phyloP scores from a whole-genome alignment of 2,113 vertebrate species.

The sheep (Ovis aries) region DNA sequence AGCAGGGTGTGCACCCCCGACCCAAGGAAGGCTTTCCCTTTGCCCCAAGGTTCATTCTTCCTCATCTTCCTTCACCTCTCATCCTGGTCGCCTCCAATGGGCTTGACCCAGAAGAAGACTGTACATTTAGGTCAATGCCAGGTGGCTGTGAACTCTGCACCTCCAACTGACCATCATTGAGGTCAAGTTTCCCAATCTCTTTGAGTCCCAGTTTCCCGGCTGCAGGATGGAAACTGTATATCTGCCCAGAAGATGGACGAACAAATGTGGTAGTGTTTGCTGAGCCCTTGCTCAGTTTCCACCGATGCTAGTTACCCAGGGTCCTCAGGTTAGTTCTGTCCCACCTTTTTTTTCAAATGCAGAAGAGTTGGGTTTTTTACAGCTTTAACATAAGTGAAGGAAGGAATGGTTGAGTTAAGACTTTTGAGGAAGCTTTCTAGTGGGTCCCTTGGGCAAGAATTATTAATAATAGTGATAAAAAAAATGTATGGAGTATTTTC shows the following conservation, averaged over 20 bases:
- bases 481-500: not conserved
- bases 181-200: not conserved
- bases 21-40: not conserved
- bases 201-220: not conserved
- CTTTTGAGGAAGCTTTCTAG: not conserved
- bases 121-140: not conserved
- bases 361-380: not conserved
- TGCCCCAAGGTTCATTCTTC: not conserved
- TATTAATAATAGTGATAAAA: not conserved
- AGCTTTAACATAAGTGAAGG: not conserved
- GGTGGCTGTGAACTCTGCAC: not conserved
- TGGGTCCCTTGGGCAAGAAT: not conserved
- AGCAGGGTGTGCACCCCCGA: not conserved
- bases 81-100: fast-evolving
- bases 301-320: not conserved
- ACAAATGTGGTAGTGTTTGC: not conserved
- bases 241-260: not conserved
- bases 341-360: not conserved
- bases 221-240: not conserved
- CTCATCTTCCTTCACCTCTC: not conserved
- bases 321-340: not conserved
- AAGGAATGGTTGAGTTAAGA: not conserved
- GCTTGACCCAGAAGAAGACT: not conserved
- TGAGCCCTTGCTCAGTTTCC: not conserved
- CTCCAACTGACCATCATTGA: not conserved